These are phyloP conservation scores for Montipora efflorescens DNA, from an alignment of 64 coral and sea anemone genomes.

Conservation along the genomic window DNA sequence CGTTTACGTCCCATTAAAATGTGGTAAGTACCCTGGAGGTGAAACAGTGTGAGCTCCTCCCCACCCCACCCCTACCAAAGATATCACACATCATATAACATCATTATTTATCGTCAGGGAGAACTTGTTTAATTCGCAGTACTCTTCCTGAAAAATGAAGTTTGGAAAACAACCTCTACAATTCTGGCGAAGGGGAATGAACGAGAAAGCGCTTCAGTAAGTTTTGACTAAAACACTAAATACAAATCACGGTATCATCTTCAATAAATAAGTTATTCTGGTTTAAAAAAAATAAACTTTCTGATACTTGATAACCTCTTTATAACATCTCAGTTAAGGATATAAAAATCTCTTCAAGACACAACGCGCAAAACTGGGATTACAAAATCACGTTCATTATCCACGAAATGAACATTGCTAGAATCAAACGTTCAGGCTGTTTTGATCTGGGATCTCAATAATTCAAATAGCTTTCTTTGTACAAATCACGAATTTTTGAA, in stretches of 20 bases:
- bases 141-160: neutral
- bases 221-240: neutral
- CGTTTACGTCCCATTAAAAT: too few relatives aligned
- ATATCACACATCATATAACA: too few relatives aligned
- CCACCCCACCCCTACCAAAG: too few relatives aligned
- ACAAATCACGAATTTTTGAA: neutral
- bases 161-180: neutral
- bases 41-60: too few relatives aligned
- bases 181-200: neutral
- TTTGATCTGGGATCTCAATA: neutral
- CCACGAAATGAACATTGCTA: neutral
- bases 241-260: neutral
- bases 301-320: neutral
- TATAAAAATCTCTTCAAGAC: neutral
- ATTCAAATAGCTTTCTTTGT: neutral
- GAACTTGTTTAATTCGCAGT: too few relatives aligned
- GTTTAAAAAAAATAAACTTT: slow-evolving; percentile 27
- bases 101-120: too few relatives aligned
- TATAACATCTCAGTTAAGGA: neutral
- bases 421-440: neutral
- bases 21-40: too few relatives aligned
- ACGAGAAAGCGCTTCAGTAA: neutral
- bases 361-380: neutral
- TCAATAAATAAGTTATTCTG: slow-evolving; percentile 22
- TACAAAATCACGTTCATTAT: neutral